Percentiles rank a stretch among this genome's conserved stretches.
phyloP scores from a whole-genome alignment of 2,113 vertebrate species.

The Lampris megalopsis region DNA sequence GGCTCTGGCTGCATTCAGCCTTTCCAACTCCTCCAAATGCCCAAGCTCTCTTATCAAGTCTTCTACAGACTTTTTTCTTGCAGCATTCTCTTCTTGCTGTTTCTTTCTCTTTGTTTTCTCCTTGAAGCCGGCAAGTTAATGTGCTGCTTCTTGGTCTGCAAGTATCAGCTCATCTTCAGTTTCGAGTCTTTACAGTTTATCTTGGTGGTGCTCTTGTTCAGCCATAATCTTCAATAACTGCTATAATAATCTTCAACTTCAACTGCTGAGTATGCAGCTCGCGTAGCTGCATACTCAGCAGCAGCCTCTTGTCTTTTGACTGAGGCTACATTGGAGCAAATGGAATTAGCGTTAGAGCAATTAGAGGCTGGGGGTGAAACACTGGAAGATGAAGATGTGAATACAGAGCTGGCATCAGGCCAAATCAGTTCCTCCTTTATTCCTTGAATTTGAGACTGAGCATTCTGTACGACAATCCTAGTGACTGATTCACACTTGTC shows the following conservation, averaged over 20 bases:
- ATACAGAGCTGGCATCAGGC: too few species aligned
- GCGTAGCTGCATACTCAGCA: background rate
- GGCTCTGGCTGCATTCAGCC: background rate
- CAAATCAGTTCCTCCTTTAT: too few species aligned
- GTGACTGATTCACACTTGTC: too few species aligned
- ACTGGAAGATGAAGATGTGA: too few species aligned
- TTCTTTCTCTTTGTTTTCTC: background rate
- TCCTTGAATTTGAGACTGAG: too few species aligned
- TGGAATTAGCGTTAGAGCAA: background rate
- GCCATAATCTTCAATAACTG: conserved; percentile 1
- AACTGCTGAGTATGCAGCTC: background rate
- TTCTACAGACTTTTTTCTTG: too few species aligned
- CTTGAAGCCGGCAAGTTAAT: too few species aligned
- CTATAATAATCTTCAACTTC: background rate
- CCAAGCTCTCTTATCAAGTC: too few species aligned
- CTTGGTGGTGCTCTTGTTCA: conserved; percentile 4
- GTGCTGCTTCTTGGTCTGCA: too few species aligned
- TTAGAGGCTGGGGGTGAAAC: too few species aligned
- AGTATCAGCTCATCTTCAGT: background rate
- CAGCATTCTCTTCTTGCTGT: background rate
- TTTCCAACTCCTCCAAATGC: background rate
- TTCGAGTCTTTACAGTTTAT: conserved; percentile 14
- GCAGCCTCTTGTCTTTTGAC: too few species aligned
- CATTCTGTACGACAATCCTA: too few species aligned
- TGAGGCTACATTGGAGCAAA: background rate